Base-by-base conservation (phyloP, 2,797 vertebrate genomes). In the Rhynchonycteris naso region DNA sequence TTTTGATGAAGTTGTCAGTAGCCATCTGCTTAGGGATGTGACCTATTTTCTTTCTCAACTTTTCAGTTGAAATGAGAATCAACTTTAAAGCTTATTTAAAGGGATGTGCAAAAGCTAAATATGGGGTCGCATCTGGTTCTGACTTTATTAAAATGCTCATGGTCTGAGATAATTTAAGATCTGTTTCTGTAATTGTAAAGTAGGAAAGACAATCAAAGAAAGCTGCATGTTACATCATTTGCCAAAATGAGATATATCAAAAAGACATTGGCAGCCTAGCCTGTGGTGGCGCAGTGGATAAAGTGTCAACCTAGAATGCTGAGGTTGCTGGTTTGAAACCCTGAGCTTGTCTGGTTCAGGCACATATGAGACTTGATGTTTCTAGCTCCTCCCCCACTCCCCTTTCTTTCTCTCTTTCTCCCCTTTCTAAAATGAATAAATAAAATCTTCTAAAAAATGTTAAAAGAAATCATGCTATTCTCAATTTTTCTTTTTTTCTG, bases 1-100 rank as follows among this genome's bases (percentile, higher is more conserved):
- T 97, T 95, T 94, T 96, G 38, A 26, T 97, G 95, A 93, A 95
- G 87, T 96, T 97, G 94, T 83, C 50, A 90, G 78, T 96, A 97
- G 61, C 97, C 97, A 97, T 98, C 97, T 98, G 98, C 76, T 97
- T 97, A 96, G 86, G 86, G 74, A 96, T 97, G 18, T 96, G 92
- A 95, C 88, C 91, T 97, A 86, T 97, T 98, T 98, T 96, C 72
- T 96, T 97, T 97, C 95, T 96, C 91, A 93, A 92, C 74, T 93
- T 97, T 96, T 97, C 91, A 68, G 79, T 94, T 96, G 91, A 96
- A 97, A 97, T 96, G 96, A 96, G 94, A 98, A 97, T 95, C 66
- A 95, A 96, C 91, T 95, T 96, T 93, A 68, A 95, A 59, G 75
- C 47, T 94, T 97, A 87, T 92, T 96, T 94, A 96, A 97, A 96